These are phyloP conservation scores for Melanchra persicariae DNA, from an alignment of 2,888 invertebrate genomes.

Conservation along the genomic window DNA sequence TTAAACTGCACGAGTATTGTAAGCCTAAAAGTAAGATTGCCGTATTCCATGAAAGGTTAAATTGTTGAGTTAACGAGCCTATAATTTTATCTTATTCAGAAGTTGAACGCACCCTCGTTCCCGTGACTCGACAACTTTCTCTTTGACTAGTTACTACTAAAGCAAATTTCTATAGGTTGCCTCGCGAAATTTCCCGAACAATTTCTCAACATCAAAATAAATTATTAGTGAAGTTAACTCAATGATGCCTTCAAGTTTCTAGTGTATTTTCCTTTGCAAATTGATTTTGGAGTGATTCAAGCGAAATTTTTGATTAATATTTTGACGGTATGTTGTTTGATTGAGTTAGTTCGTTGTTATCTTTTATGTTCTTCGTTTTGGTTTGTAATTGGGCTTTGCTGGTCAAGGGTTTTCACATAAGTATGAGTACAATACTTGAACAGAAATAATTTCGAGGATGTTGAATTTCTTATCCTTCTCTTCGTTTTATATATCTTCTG, in stretches of 20 bases:
- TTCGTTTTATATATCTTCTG: too few species aligned
- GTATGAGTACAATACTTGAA: not conserved
- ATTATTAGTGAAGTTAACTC: constrained; percentile 56
- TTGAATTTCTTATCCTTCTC: too few species aligned
- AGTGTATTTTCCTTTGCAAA: constrained; percentile 51
- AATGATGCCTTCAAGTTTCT: constrained; percentile 47
- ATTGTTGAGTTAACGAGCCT: constrained; percentile 59
- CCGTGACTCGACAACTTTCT: constrained; percentile 54
- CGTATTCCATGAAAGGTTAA: constrained; percentile 41
- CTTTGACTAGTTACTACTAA: constrained; percentile 55
- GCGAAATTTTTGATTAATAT: constrained; percentile 38
- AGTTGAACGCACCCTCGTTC: constrained; percentile 46
- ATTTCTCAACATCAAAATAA: constrained; percentile 64
- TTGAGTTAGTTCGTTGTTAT: constrained; percentile 19
- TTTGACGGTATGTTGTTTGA: constrained; percentile 20
- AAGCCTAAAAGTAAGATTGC: constrained; percentile 24
- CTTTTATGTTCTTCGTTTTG: not conserved
- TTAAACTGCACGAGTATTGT: not conserved
- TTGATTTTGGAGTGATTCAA: constrained; percentile 54
- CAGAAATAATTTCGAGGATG: not conserved
- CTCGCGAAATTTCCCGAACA: constrained; percentile 53
- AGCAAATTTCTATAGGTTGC: constrained; percentile 59
- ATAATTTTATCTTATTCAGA: constrained; percentile 62
- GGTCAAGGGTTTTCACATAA: not conserved
- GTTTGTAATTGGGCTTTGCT: not conserved